phyloP scores from a whole-genome alignment of 2,113 vertebrate genomes.

The Caretta caretta region DNA sequence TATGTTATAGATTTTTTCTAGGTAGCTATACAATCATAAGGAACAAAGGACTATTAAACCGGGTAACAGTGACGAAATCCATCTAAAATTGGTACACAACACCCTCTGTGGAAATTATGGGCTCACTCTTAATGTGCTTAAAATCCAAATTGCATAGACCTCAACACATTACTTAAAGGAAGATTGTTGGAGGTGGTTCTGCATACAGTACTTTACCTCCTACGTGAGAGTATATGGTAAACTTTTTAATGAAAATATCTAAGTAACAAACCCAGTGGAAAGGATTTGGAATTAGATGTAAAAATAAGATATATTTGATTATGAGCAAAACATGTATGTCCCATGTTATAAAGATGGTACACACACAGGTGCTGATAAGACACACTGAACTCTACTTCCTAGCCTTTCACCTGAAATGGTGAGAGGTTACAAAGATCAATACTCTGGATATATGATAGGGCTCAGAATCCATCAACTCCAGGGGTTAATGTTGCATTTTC shows the following conservation, averaged over 20 bases:
- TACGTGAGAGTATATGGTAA: background rate
- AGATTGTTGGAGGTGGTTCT: background rate
- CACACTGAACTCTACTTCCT: background rate
- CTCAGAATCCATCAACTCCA: background rate
- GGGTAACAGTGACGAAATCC: slow-evolving; percentile 41
- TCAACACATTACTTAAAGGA: background rate
- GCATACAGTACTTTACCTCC: background rate
- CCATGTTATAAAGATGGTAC: background rate
- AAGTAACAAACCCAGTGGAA: background rate
- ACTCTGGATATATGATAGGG: background rate
- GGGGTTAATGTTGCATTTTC: background rate
- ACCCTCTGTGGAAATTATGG: slow-evolving; percentile 26
- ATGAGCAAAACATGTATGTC: background rate
- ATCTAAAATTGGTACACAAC: slow-evolving; percentile 15
- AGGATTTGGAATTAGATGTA: background rate
- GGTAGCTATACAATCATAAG: slow-evolving; percentile 39
- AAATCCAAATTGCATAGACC: slow-evolving; percentile 13
- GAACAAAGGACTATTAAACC: slow-evolving; percentile 55
- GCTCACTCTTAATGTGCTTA: slow-evolving; percentile 32
- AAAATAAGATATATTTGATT: background rate
- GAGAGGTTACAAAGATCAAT: background rate
- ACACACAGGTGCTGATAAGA: background rate
- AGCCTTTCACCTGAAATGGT: background rate
- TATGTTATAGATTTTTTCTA: slow-evolving; percentile 69
- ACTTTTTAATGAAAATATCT: background rate